These are phyloP conservation scores for Diabrotica undecimpunctata DNA, from an alignment of 1,140 invertebrate species.

Conservation along the genomic window DNA sequence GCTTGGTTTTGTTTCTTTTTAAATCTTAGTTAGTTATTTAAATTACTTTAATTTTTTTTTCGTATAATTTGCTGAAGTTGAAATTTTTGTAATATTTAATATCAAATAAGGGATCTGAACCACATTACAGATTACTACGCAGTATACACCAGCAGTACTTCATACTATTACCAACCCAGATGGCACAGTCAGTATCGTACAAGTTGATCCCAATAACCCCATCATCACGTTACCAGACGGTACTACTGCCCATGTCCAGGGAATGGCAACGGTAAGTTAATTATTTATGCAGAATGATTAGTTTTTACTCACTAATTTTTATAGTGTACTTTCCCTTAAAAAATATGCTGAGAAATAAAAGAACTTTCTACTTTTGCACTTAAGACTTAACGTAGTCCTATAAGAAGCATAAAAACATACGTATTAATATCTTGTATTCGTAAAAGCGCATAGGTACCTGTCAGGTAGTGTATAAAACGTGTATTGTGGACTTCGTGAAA, in stretches of 20 bases:
- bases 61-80: not conserved
- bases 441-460: too few species aligned
- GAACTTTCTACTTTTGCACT: too few species aligned
- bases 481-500: too few species aligned
- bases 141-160: constrained; percentile 86
- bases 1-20: constrained; percentile 43
- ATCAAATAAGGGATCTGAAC: not conserved
- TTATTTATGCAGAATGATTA: too few species aligned
- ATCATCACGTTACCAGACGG: constrained; percentile 94
- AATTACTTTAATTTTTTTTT: constrained; percentile 8
- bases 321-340: too few species aligned
- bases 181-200: constrained; percentile 93
- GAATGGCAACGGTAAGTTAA: constrained; percentile 74
- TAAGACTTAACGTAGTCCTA: too few species aligned
- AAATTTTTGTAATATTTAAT: not conserved
- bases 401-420: too few species aligned
- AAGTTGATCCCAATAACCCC: constrained; percentile 91
- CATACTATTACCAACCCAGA: constrained; percentile 96
- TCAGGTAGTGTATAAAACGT: too few species aligned
- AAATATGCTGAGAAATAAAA: too few species aligned
- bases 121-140: constrained; percentile 57
- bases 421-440: too few species aligned
- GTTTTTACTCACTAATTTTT: too few species aligned
- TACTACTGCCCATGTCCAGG: constrained; percentile 90
- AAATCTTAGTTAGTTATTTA: constrained; percentile 19